Evolutionary conservation across 1,140 invertebrate species (phyloP).

Genomic region (Charaxes varanes): DNA sequence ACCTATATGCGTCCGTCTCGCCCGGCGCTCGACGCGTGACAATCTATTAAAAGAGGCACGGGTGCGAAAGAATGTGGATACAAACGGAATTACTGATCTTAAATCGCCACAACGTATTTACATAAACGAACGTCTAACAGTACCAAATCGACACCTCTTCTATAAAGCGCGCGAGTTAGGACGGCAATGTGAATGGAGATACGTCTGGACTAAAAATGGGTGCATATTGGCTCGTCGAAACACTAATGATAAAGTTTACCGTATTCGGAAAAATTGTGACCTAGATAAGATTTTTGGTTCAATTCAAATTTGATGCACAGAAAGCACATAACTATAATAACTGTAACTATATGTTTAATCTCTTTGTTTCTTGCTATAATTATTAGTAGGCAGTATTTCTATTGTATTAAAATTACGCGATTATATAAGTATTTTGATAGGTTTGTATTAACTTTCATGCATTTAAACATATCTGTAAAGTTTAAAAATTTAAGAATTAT

Average conservation of each 20-base stretch:
- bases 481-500: no score
- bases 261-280: neutral
- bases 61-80: no score
- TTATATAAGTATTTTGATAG: neutral
- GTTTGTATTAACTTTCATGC: no score
- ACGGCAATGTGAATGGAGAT: neutral
- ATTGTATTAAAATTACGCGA: neutral
- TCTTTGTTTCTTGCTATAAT: neutral
- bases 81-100: no score
- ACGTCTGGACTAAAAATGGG: neutral
- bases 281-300: no score
- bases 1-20: constrained; percentile 1
- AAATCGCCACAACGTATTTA: neutral
- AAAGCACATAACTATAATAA: no score
- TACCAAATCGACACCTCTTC: neutral
- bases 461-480: no score
- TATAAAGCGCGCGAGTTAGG: neutral
- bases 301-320: no score
- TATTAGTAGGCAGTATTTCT: neutral
- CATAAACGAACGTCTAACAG: neutral
- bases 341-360: no score
- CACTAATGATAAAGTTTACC: neutral
- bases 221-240: neutral
- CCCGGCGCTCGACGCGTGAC: neutral
- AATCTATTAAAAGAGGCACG: no score